Evolutionary conservation across 2,888 invertebrate genomes (phyloP), one percentile per base, ranked within the genome.

Genomic region (Idaea straminata): DNA sequence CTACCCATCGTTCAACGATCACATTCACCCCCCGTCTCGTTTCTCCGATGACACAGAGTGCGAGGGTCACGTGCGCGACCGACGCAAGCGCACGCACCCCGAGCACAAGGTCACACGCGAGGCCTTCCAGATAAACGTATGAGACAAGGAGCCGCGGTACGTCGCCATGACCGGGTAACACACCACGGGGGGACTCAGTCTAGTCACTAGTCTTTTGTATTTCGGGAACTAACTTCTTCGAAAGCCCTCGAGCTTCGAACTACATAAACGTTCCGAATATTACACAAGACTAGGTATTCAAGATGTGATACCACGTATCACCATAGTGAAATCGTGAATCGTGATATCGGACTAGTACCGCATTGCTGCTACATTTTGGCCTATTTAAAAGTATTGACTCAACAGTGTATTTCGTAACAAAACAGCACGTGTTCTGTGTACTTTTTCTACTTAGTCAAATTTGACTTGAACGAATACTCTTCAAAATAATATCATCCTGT

Each of bases 1-100:
- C 89, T 95, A 95, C 89, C 95, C 95, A 79, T 96, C 95, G 88
- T 96, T 96, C 94, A 96, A 95, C 94, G 96, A 96, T 82, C 95
- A 96, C 88, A 96, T 96, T 83, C 96, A 97, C 93, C 97, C 97
- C 80, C 97, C 97, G 81, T 95, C 96, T 81, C 95, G 97, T 73
- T 97, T 97, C 94, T 96, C 97, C 77, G 97, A 97, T 93, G 94
- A 94, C 84, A 94, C 94, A 65, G 94, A 94, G 80, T 94, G 94
- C 88, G 94, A 94, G 83, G 89, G 83, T 0, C 94, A 89, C 78
- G 88, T 84, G 72, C 83, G 92, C 4, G 82, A 91, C 74, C 91
- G 91, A 80, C 83, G 94, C 63, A 77, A 77, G 61, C 70, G 68
- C 78, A 35, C 74, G 58, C 70, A 68, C 10, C 73, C 74, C 62